These are phyloP conservation scores for Acrossocheilus fasciatus DNA, from an alignment of 2,797 vertebrate genomes.

Conservation along the genomic window DNA sequence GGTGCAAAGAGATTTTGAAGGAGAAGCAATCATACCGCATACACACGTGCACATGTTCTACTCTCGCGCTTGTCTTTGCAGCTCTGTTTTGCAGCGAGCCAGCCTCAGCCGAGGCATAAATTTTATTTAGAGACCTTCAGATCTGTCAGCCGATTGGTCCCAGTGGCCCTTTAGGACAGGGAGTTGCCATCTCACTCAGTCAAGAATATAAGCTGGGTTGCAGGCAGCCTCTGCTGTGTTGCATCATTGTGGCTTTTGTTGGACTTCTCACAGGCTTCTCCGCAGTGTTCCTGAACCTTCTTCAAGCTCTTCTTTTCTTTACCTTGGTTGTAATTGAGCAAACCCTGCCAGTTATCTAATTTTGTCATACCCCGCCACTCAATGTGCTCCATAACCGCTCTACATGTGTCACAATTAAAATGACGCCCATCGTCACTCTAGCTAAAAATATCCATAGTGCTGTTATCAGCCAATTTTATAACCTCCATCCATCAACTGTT, in stretches of 20 bases:
- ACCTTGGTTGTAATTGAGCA: neutral
- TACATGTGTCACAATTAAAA: constrained; percentile 1
- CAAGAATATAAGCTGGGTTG: constrained; percentile 42
- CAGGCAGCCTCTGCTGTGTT: constrained; percentile 44
- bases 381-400: constrained; percentile 28
- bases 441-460: constrained; percentile 9
- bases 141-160: constrained; percentile 36
- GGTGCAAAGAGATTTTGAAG: neutral
- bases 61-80: neutral
- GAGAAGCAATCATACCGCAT: neutral
- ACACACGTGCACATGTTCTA: neutral
- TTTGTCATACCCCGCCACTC: neutral
- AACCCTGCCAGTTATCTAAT: neutral
- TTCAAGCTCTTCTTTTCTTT: neutral
- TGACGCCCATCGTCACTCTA: neutral
- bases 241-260: constrained; percentile 46
- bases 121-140: constrained; percentile 59
- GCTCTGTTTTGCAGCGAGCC: neutral
- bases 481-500: neutral
- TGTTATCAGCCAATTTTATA: constrained; percentile 5
- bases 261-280: neutral
- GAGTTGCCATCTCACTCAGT: constrained; percentile 37
- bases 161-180: constrained; percentile 20
- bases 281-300: neutral
- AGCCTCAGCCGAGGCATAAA: neutral